Percentiles rank a stretch among this genome's conserved stretches.
Conservation (phyloP, 2,888 invertebrate genomes). For the Malachius bipustulatus region DNA sequence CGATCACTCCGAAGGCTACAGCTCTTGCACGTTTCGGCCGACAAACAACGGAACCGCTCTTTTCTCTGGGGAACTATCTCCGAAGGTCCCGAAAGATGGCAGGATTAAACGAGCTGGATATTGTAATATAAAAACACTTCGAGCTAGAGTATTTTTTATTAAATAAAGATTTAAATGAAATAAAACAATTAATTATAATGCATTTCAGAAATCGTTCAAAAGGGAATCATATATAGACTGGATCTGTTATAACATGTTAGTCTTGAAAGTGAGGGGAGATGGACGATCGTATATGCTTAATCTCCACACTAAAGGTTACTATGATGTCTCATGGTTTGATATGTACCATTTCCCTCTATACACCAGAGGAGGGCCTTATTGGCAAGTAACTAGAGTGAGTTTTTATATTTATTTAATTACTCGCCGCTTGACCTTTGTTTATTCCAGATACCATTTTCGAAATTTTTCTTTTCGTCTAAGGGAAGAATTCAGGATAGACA, state of each 20-base stretch:
- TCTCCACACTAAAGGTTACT: constrained; percentile 60
- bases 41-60: constrained; percentile 56
- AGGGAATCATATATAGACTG: constrained; percentile 61
- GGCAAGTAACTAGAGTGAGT: constrained; percentile 78
- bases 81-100: constrained; percentile 71
- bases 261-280: constrained; percentile 82
- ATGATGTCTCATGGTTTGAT: constrained; percentile 84
- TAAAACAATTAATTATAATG: no score
- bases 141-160: constrained; percentile 43
- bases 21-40: constrained; percentile 51
- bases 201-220: constrained; percentile 71
- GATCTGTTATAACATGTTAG: constrained; percentile 61
- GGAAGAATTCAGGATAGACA: constrained; percentile 82
- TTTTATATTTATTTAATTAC: not conserved
- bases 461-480: constrained; percentile 72
- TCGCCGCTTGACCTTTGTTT: constrained; percentile 12
- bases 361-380: constrained; percentile 96
- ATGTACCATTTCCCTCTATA: constrained; percentile 74
- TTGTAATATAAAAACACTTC: constrained; percentile 61
- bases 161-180: no score
- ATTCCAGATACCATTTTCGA: constrained; percentile 83
- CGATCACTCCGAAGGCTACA: constrained; percentile 72
- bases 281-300: constrained; percentile 83
- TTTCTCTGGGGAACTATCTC: constrained; percentile 60
- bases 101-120: constrained; percentile 65